Evolutionary conservation across 2,797 vertebrate genomes (phyloP).

Genomic region (Hemibagrus guttatus): DNA sequence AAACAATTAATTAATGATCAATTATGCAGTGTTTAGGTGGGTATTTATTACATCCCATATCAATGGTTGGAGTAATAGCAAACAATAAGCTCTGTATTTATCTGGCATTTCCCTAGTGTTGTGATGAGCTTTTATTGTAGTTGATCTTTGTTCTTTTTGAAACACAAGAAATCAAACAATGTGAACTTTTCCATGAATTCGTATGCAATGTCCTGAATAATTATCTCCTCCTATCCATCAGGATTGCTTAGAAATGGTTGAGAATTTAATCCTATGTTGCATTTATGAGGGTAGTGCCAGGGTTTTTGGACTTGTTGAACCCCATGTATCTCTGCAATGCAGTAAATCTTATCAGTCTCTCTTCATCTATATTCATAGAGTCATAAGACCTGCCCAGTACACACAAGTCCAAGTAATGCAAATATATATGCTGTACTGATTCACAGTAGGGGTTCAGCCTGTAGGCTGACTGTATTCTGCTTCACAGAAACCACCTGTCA

Average conservation of each 20-base stretch:
- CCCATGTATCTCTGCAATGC: conserved; percentile 16
- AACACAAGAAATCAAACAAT: not conserved
- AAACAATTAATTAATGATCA: not conserved
- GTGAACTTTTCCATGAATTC: not conserved
- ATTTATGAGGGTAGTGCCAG: conserved; percentile 11
- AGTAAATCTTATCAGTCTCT: conserved; percentile 38
- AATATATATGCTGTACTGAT: not conserved
- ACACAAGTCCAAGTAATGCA: conserved; percentile 3
- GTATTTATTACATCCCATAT: not conserved
- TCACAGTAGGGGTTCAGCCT: not conserved
- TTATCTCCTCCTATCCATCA: not conserved
- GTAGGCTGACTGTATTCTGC: not conserved
- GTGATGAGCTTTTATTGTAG: not conserved
- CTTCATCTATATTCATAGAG: not conserved
- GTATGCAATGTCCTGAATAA: not conserved
- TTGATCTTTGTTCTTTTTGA: not conserved
- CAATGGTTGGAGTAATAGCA: not conserved
- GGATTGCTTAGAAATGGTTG: not conserved
- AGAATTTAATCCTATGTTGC: not conserved
- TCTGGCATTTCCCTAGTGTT: not conserved
- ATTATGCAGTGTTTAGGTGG: not conserved
- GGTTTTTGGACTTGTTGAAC: conserved; percentile 22
- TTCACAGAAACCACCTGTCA: not conserved
- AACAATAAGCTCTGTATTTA: not conserved
- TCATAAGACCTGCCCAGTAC: not conserved